Evolutionary conservation across 1,140 invertebrate species (phyloP), one percentile per base, ranked within the genome.

Genomic region (Leptopilina clavipes): DNA sequence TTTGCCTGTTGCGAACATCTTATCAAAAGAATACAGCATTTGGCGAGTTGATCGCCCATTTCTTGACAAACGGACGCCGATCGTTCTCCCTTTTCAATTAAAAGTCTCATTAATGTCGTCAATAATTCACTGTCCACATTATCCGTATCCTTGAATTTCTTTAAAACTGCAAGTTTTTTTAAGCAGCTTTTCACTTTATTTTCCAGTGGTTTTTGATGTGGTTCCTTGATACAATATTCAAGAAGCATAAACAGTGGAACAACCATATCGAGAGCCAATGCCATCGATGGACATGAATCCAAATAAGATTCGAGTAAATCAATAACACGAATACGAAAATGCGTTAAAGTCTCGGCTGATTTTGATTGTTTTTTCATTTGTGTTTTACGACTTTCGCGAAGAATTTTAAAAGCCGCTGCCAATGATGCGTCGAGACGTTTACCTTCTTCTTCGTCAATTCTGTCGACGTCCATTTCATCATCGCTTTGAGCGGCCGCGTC

Each of bases 401-500:
- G 92, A 73, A 93, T 91, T 82, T 92, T 93, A 83, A 96, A 96
- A 1, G 94, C 94, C 54, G 92, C 92, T 0, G 93, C 93, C 25
- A 96, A 85, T 1, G 94, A 94, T 81, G 92, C 89, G 83, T 96
- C 93, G 3, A 96, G 87, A 78, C 93, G 92, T 79, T 93, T 93
- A 6, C 95, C 95, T 86, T 96, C 94, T 78, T 93, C 93, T 81
- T 96, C 95, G 76, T 91, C 92, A 54, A 96, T 93, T 79, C 95
- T 91, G 83, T 96, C 95, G 17, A 95, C 92, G 80, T 96, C 94
- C 9, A 96, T 90, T 85, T 94, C 94, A 25, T 92, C 90, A 71
- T 95, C 94, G 40, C 92, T 91, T 80, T 93, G 90, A 11, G 86
- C 82, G 1, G 90, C 91, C 56, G 91, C 91, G 48, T 89, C 88